phyloP scores from a whole-genome alignment of 2,888 invertebrate species.

The Fissipunctia ypsillon region DNA sequence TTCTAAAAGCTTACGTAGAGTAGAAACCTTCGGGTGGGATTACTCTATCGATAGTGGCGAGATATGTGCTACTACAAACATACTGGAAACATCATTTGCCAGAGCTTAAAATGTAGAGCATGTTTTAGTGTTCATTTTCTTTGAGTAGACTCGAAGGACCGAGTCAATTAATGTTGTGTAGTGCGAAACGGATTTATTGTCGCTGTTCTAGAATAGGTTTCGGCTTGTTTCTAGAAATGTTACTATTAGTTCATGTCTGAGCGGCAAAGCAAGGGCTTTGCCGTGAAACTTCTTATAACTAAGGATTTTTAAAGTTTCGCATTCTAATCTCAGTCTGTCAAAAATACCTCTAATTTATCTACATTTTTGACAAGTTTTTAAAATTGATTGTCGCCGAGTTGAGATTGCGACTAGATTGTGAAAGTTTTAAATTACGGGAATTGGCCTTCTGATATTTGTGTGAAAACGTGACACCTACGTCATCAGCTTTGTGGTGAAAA shows the following conservation, averaged over 20 bases:
- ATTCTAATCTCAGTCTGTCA: too few species aligned
- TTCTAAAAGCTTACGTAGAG: constrained; percentile 27
- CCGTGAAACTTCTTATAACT: too few species aligned
- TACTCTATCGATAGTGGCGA: constrained; percentile 19
- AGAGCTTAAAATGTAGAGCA: constrained; percentile 21
- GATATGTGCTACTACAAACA: background rate
- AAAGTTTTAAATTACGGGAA: background rate
- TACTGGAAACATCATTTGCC: constrained; percentile 17
- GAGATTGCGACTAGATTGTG: background rate
- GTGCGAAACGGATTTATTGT: background rate
- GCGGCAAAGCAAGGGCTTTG: too few species aligned
- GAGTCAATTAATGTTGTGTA: constrained; percentile 31
- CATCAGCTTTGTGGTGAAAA: background rate
- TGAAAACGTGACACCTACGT: background rate
- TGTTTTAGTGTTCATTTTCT: constrained; percentile 16
- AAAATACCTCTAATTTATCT: too few species aligned
- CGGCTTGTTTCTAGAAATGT: background rate
- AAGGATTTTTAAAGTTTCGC: background rate
- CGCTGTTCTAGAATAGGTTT: constrained; percentile 7
- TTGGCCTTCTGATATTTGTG: background rate
- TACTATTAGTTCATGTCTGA: background rate
- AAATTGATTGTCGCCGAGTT: background rate
- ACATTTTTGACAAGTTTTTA: background rate
- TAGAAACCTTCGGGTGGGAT: constrained; percentile 28
- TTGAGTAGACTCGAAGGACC: constrained; percentile 17